These are phyloP conservation scores for Nothobranchius kuhntae DNA, from an alignment of 2,113 vertebrate genomes.

Conservation along the genomic window DNA sequence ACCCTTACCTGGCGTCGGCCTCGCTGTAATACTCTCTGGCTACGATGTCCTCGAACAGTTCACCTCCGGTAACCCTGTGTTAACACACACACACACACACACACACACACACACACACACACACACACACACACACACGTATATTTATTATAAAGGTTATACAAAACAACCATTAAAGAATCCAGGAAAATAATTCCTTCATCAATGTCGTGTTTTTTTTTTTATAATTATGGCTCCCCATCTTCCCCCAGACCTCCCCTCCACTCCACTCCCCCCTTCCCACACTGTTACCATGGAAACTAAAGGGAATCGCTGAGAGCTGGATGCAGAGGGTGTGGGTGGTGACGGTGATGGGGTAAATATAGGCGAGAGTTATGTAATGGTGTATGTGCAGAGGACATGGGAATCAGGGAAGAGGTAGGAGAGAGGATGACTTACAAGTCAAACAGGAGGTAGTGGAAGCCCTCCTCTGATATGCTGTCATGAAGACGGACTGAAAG, in stretches of 20 bases:
- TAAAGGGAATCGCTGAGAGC: conserved; percentile 57
- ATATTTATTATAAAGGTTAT: not conserved
- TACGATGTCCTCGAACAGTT: conserved; percentile 83
- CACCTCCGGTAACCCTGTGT: conserved; percentile 81
- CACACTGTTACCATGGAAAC: conserved; percentile 70
- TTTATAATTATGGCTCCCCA: conserved; percentile 11
- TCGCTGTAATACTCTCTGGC: conserved; percentile 83
- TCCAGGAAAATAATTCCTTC: conserved; percentile 14
- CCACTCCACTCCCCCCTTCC: conserved; percentile 1
- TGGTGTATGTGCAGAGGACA: conserved; percentile 18
- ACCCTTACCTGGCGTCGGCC: conserved; percentile 79
- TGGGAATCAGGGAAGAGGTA: conserved; percentile 3
- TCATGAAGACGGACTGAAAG: conserved; percentile 72
- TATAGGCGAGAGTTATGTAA: conserved; percentile 61
- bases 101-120: conserved; percentile 30
- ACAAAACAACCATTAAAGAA: not conserved
- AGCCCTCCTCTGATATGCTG: conserved; percentile 77
- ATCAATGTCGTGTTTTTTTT: conserved; percentile 2
- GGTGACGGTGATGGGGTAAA: conserved; percentile 43
- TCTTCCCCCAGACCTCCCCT: conserved; percentile 2
- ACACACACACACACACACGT: conserved; percentile 21
- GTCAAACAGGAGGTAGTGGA: conserved; percentile 76
- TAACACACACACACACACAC: conserved; percentile 23
- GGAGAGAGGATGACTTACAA: conserved; percentile 54
- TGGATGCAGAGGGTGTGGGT: conserved; percentile 53